Conservation (phyloP, 2,888 invertebrate species). For the Catocala sponsa region DNA sequence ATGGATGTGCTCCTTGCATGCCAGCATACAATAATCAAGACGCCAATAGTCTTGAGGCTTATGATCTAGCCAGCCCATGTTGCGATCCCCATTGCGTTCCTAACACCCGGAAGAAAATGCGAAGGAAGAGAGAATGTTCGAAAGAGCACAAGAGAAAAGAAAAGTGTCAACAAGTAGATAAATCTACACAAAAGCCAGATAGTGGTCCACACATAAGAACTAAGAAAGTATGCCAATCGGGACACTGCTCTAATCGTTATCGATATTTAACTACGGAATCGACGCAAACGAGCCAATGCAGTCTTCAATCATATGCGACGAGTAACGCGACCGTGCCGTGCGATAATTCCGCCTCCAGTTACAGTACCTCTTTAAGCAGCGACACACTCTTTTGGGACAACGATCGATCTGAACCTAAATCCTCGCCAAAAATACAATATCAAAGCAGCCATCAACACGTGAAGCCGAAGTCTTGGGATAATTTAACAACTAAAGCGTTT, state of each 20-base stretch:
- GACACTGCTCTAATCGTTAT: constrained; percentile 81
- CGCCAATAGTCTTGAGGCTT: constrained; percentile 94
- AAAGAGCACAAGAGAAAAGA: constrained; percentile 90
- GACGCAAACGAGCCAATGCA: constrained; percentile 92
- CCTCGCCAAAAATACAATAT: constrained; percentile 83
- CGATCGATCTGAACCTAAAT: constrained; percentile 76
- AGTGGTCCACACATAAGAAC: constrained; percentile 81
- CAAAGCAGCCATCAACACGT: constrained; percentile 80
- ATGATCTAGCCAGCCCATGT: constrained; percentile 95
- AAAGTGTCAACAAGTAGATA: constrained; percentile 86
- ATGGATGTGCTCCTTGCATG: constrained; percentile 92
- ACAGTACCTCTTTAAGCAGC: constrained; percentile 95
- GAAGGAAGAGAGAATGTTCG: constrained; percentile 88
- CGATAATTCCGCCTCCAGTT: constrained; percentile 93
- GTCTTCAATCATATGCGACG: constrained; percentile 94
- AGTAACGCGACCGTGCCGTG: constrained; percentile 90
- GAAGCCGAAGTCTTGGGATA: constrained; percentile 97
- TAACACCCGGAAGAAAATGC: constrained; percentile 82
- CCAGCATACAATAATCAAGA: constrained; percentile 90
- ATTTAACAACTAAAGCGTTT: constrained; percentile 94
- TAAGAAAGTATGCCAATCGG: constrained; percentile 77
- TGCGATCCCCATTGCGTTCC: constrained; percentile 96
- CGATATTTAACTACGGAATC: constrained; percentile 90
- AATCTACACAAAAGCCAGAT: constrained; percentile 80
- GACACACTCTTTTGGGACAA: constrained; percentile 96